phyloP scores from a whole-genome alignment of 1,140 invertebrate species.

The Drosophila grimshawi region DNA sequence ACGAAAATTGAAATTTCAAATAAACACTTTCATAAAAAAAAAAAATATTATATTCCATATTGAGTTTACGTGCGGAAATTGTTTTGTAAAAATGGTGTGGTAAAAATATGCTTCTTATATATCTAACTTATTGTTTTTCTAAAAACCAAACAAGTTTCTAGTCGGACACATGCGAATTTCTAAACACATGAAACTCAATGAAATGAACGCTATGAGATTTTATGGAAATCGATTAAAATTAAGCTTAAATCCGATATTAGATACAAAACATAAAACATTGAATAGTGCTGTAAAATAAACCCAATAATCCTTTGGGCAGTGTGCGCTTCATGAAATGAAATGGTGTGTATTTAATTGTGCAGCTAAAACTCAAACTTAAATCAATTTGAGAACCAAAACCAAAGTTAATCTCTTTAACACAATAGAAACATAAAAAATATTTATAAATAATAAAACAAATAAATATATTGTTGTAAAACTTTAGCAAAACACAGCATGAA shows the following conservation, averaged over 20 bases:
- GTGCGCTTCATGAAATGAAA: slow-evolving; percentile 42
- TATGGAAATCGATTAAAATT: background rate
- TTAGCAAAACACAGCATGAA: slow-evolving; percentile 83
- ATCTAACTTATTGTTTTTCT: slow-evolving; percentile 18
- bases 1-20: slow-evolving; percentile 54
- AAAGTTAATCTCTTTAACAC: slow-evolving; percentile 50
- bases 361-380: slow-evolving; percentile 15
- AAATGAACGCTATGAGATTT: slow-evolving; percentile 6
- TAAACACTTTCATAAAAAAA: background rate
- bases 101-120: slow-evolving; percentile 16
- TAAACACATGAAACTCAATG: slow-evolving; percentile 39
- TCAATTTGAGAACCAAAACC: slow-evolving; percentile 36
- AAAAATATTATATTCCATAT: background rate
- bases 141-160: slow-evolving; percentile 28
- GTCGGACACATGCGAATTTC: slow-evolving; percentile 51
- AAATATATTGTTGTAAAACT: slow-evolving; percentile 37
- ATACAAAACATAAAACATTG: slow-evolving; percentile 71
- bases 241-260: slow-evolving; percentile 41
- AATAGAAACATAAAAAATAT: slow-evolving; percentile 22
- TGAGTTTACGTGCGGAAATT: slow-evolving; percentile 27
- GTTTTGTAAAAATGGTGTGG: background rate
- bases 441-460: background rate
- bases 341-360: slow-evolving; percentile 43
- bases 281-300: slow-evolving; percentile 51
- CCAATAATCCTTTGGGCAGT: background rate